Evolutionary conservation across 2,888 invertebrate genomes (phyloP).

Genomic region (Andrena marginata): DNA sequence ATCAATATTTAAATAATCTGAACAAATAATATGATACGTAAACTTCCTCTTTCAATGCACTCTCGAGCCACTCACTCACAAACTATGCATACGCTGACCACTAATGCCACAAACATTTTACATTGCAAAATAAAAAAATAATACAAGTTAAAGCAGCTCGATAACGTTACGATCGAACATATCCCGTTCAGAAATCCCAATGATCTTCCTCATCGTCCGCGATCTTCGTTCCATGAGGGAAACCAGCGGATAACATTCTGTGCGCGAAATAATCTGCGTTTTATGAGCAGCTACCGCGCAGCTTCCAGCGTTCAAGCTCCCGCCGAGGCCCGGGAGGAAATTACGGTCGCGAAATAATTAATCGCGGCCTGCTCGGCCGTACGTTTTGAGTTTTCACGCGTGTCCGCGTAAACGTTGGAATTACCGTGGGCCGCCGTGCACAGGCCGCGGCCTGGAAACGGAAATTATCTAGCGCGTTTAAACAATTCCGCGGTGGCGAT

Average conservation of each 20-base stretch:
- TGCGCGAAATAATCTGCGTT: not conserved
- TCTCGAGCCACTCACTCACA: too few species aligned
- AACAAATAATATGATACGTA: too few species aligned
- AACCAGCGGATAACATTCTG: not conserved
- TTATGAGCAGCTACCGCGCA: constrained; percentile 3
- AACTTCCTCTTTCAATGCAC: too few species aligned
- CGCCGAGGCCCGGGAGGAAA: constrained; percentile 2
- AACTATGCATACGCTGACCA: too few species aligned
- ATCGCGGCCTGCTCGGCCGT: constrained; percentile 3
- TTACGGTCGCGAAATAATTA: constrained; percentile 43
- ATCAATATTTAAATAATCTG: too few species aligned
- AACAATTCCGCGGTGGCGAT: constrained; percentile 29
- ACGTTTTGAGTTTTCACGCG: constrained; percentile 35
- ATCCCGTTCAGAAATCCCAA: not conserved
- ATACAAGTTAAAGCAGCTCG: not conserved
- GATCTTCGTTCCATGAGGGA: not conserved
- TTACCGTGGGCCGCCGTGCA: not conserved
- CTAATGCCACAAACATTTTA: not conserved
- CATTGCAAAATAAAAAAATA: not conserved
- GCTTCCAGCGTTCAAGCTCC: not conserved
- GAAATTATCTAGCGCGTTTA: constrained; percentile 22
- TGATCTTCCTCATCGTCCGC: not conserved
- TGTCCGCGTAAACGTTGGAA: constrained; percentile 4
- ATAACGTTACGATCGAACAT: not conserved
- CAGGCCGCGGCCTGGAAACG: not conserved